Percentiles rank a stretch among this genome's conserved stretches.
phyloP scores from a whole-genome alignment of 1,140 invertebrate genomes.

The Copidosoma floridanum region DNA sequence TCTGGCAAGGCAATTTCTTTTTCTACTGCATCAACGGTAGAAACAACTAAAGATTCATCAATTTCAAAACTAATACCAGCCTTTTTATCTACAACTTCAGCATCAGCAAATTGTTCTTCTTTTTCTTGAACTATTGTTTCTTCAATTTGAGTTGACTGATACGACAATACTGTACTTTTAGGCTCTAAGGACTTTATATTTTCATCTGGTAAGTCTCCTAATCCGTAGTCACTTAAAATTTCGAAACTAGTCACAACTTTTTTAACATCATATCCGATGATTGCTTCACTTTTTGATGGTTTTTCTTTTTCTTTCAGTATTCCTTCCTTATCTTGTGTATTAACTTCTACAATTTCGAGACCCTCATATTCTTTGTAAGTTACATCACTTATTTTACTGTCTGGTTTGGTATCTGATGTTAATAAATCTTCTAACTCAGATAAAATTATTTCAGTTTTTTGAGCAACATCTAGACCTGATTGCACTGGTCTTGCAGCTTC shows the following conservation, averaged over 20 bases:
- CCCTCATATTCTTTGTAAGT: constrained; percentile 55
- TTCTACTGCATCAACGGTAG: constrained; percentile 54
- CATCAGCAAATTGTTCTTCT: constrained; percentile 54
- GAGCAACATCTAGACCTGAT: constrained; percentile 46
- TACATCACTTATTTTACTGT: constrained; percentile 51
- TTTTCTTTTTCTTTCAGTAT: constrained; percentile 41
- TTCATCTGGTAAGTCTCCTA: constrained; percentile 44
- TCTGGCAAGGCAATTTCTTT: constrained; percentile 53
- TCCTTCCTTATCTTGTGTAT: constrained; percentile 58
- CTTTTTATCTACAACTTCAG: constrained; percentile 44
- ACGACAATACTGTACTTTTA: constrained; percentile 48
- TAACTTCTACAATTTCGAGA: constrained; percentile 53
- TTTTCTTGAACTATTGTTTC: constrained; percentile 56
- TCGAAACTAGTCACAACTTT: constrained; percentile 58
- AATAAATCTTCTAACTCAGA: constrained; percentile 60
- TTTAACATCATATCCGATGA: constrained; percentile 55
- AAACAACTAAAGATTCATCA: constrained; percentile 55
- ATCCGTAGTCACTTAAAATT: constrained; percentile 46
- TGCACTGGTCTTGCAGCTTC: constrained; percentile 49
- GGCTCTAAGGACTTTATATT: constrained; percentile 46
- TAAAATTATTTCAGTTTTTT: constrained; percentile 51
- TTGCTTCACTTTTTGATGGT: constrained; percentile 52
- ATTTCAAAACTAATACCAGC: constrained; percentile 54
- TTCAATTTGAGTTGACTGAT: constrained; percentile 52
- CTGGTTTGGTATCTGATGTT: constrained; percentile 50